These are phyloP conservation scores for Platynereis dumerilii DNA, from an alignment of 2,888 invertebrate genomes.

Conservation along the genomic window DNA sequence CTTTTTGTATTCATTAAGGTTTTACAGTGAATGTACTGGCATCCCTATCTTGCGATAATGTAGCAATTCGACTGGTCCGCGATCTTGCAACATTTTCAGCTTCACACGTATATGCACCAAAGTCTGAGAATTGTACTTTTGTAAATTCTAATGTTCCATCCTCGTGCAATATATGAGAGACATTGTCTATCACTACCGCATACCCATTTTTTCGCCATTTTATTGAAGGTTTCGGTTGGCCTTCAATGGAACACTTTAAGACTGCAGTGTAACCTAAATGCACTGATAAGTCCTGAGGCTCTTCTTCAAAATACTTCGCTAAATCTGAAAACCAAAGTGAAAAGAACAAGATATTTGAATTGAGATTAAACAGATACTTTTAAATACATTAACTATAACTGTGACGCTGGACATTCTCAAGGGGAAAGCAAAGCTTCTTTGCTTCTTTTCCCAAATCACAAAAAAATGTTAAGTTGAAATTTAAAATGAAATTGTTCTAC, in stretches of 20 bases:
- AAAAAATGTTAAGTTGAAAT: too few relatives aligned
- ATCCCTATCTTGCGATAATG: conserved; percentile 47
- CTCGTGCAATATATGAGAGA: conserved; percentile 69
- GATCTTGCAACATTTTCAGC: conserved; percentile 71
- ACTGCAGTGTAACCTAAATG: conserved; percentile 83
- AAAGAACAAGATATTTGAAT: too few relatives aligned
- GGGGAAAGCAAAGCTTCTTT: too few relatives aligned
- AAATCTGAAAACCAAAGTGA: conserved; percentile 65
- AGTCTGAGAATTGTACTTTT: conserved; percentile 77
- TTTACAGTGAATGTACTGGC: conserved; percentile 29
- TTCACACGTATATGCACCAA: conserved; percentile 84
- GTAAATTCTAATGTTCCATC: conserved; percentile 91
- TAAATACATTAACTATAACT: not conserved
- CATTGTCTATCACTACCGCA: conserved; percentile 65
- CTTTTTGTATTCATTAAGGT: too few relatives aligned
- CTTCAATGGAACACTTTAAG: conserved; percentile 77
- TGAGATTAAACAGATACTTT: not conserved
- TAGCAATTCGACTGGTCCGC: conserved; percentile 69
- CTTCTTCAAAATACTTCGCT: conserved; percentile 73
- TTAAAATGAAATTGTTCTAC: too few relatives aligned
- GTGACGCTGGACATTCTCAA: not conserved
- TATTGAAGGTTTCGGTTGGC: conserved; percentile 68
- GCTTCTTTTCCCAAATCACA: too few relatives aligned
- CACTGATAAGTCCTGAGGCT: conserved; percentile 77
- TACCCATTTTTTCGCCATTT: conserved; percentile 88